These are phyloP conservation scores for Nannoperca obscura DNA, from an alignment of 2,797 vertebrate species.

Conservation along the genomic window DNA sequence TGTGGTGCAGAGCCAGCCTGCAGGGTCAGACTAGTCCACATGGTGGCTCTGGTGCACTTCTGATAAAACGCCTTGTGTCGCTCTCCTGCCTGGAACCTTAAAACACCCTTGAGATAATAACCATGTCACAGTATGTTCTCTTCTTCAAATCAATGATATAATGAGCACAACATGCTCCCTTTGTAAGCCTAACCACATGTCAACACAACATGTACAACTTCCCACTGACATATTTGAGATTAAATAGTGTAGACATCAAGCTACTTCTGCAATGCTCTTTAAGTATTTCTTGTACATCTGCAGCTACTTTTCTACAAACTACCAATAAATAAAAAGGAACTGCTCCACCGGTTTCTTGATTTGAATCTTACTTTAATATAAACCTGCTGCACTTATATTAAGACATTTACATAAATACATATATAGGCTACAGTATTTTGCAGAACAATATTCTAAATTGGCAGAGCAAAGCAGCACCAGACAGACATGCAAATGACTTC, in stretches of 20 bases:
- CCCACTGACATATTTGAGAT: neutral
- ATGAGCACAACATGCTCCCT: constrained; percentile 13
- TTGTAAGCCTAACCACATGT: constrained; percentile 24
- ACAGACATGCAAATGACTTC: constrained; percentile 18
- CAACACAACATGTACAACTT: constrained; percentile 7
- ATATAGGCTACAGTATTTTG: neutral
- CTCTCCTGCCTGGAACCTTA: neutral
- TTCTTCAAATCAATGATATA: constrained; percentile 15
- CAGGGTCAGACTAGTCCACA: constrained; percentile 67
- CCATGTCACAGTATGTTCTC: constrained; percentile 22
- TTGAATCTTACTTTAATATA: neutral
- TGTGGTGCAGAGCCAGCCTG: constrained; percentile 39
- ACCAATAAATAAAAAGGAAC: neutral
- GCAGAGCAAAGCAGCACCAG: neutral
- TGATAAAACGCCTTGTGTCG: constrained; percentile 3
- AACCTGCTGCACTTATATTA: neutral
- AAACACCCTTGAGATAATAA: constrained; percentile 11
- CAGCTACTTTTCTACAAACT: neutral
- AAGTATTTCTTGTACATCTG: constrained; percentile 3
- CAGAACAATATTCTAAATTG: neutral
- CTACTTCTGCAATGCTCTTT: neutral
- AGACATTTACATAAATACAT: neutral
- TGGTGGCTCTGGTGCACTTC: constrained; percentile 72
- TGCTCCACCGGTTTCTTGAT: neutral
- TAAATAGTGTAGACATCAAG: constrained; percentile 4